These are phyloP conservation scores for Pissodes strobi DNA, from an alignment of 1,140 invertebrate species.

Conservation along the genomic window DNA sequence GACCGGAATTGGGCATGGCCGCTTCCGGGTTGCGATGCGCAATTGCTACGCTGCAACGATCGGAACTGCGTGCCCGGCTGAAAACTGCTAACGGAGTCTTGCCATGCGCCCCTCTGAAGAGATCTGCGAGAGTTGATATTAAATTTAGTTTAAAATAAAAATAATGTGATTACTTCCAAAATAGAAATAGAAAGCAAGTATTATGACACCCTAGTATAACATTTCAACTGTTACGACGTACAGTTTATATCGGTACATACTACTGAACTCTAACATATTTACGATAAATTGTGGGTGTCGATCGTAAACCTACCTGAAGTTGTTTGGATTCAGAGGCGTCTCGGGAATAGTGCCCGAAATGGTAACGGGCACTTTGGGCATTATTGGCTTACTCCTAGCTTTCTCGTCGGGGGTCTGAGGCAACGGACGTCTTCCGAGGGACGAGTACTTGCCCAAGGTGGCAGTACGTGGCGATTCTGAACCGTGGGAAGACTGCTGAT, in stretches of 20 bases:
- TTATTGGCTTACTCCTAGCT: slow-evolving; percentile 49
- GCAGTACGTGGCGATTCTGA: slow-evolving; percentile 46
- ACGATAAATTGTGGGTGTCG: neutral
- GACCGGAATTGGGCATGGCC: slow-evolving; percentile 51
- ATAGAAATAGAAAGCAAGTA: neutral
- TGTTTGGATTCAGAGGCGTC: slow-evolving; percentile 52
- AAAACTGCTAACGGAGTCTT: slow-evolving; percentile 49
- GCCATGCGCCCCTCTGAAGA: slow-evolving; percentile 55
- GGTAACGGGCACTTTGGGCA: slow-evolving; percentile 52
- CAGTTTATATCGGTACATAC: neutral
- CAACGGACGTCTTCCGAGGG: slow-evolving; percentile 53
- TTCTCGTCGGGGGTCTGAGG: slow-evolving; percentile 55
- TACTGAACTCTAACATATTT: neutral
- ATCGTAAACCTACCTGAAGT: slow-evolving; percentile 42
- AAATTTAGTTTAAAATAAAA: slow-evolving; percentile 4
- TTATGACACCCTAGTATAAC: too few species aligned
- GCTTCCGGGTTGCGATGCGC: slow-evolving; percentile 22
- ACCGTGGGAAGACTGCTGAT: slow-evolving; percentile 27
- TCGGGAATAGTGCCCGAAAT: slow-evolving; percentile 48
- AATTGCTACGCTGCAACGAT: slow-evolving; percentile 48
- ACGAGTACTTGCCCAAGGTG: slow-evolving; percentile 53
- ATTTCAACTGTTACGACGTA: too few species aligned
- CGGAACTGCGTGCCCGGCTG: slow-evolving; percentile 50
- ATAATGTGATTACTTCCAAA: too few species aligned
- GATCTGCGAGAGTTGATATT: slow-evolving; percentile 37